Base-by-base conservation (phyloP, 2,113 vertebrate species). In the Alexandromys fortis region DNA sequence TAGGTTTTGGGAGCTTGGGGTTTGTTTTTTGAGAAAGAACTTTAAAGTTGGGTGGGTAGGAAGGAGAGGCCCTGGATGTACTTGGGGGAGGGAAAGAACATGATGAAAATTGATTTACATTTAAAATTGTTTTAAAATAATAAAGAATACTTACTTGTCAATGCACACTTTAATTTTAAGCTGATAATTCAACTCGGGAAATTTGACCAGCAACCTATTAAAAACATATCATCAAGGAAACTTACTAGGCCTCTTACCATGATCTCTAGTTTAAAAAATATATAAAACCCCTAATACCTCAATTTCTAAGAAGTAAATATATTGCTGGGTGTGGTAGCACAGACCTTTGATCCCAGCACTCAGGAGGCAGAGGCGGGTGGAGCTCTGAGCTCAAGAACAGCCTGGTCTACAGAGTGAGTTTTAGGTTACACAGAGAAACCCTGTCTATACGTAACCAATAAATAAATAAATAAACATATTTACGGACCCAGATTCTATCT, bases 91-190 rank as follows among this genome's bases (percentile, higher is more conserved):
- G 79, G 33, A 3, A 82, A 82, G 81, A 61, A 28, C 28, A 42
- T 83, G n/a, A 63, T 26, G 55, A 83, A 42, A 83, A 28, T 38
- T 42, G 61, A 61, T 61, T 38, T n/a, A 28, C 61, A 63, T 63
- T 83, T 63, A 42, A 83, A 83, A 24, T 63, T 30, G 24, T 38
- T 82, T 83, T 42, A 65, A 85, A 85, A 45, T 45, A 83, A 83
- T 42, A 61, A 86, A 6, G 16, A 42, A 67, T 63, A 99, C 99
- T 98, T 97, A 99, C 99, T 99, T 99, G 98, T 99, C 99, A 72
- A 99, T 99, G 98, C 99, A 99, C 96, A 99, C 99, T 99, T 99
- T 99, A 95, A 99, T 99, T 98, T 99, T 99, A 98, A 99, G 99
- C 98, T 99, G 99, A 96, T 99, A 99, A 97, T 99, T 99, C 97